Percentiles rank a stretch among this genome's conserved stretches.
These are phyloP conservation scores for Brachyopa scutellaris DNA, from an alignment of 2,888 invertebrate genomes.

Conservation along the genomic window DNA sequence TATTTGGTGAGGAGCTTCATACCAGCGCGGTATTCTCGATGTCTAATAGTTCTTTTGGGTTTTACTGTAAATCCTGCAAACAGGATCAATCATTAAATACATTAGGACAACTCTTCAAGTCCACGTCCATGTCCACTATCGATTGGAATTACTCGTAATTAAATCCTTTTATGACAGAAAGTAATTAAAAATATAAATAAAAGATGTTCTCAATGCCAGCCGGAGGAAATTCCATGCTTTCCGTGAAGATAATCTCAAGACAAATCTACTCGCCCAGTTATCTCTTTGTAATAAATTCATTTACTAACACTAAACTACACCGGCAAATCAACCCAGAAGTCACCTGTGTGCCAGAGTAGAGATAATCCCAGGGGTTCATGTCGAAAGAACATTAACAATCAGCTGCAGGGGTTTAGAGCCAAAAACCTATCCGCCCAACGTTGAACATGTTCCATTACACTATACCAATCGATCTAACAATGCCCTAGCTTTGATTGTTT, in stretches of 20 bases:
- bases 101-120: no score
- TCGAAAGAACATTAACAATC: conserved; percentile 58
- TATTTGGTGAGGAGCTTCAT: no score
- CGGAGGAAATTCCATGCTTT: conserved; percentile 28
- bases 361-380: conserved; percentile 49
- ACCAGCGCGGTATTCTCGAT: no score
- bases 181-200: no score
- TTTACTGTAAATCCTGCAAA: no score
- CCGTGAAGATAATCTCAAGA: conserved; percentile 36
- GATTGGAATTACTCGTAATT: no score
- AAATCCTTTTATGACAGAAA: no score
- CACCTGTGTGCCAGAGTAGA: background rate
- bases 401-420: conserved; percentile 24
- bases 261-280: conserved; percentile 8
- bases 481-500: conserved; percentile 49
- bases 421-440: background rate
- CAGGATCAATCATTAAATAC: no score
- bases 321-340: conserved; percentile 19
- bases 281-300: conserved; percentile 43
- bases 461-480: conserved; percentile 67
- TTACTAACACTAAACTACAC: background rate
- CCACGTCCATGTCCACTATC: no score
- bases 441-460: conserved; percentile 38
- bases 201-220: no score
- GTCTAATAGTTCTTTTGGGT: no score